Evolutionary conservation across 2,888 invertebrate species (phyloP), one percentile per base, ranked within the genome.

Genomic region (Lasioglossum vierecki): DNA sequence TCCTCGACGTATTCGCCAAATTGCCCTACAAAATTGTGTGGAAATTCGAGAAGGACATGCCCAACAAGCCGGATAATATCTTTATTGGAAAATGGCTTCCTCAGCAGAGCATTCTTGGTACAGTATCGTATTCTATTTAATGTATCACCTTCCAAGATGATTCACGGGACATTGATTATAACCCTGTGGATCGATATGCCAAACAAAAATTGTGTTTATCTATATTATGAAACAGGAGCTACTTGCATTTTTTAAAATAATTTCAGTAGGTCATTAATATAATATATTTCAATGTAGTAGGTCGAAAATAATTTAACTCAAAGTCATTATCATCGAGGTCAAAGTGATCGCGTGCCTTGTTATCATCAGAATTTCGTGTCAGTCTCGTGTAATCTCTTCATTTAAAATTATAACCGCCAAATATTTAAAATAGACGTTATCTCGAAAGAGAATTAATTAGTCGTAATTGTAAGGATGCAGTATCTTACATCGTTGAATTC

Each of bases 1-100:
- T 93, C 15, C 2, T 86, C 22, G 83, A 91, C 11, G 88, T 84
- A 13, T 90, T 93, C 73, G 70, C 88, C 2, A 87, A 86, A 22
- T 79, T 92, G 8, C 89, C 91, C 0, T 89, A 89, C 53, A 91
- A 77, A 84, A 70, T 93, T 39, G 22, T 93, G 26, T 93, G 92
- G 92, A 92, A 92, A 70, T 90, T 80, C 39, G 90, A 91, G 13
- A 49, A 83, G 41, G 63, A 85, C 0, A 60, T 90, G 11, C n/a
- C 76, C 0, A 9, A 1, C 0, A 87, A 90, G 46, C 84, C 82
- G 0, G 63, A 88, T 30, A 91, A 93, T 70, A 78, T 93, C 76
- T 86, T 83, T 49, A 39, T 80, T 26, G 70, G 63, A 1, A 85
- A 85, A 30, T 93, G 93, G 93, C 13, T 91, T 0, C 89, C 91